These are phyloP conservation scores for Drosophila pseudotalamancana DNA, from an alignment of 2,888 invertebrate species.

Conservation along the genomic window DNA sequence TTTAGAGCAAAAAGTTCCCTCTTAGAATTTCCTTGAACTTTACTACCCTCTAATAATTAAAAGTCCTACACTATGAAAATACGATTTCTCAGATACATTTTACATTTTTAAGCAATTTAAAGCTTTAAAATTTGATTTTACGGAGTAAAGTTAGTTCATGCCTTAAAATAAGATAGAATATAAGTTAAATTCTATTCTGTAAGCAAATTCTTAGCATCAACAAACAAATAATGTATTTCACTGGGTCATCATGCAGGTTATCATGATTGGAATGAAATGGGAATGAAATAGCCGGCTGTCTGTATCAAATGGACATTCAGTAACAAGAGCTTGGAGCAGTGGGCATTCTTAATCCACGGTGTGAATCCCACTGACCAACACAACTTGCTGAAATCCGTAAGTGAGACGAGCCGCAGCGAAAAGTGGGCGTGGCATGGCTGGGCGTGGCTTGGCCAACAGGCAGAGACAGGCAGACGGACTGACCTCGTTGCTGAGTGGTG, in stretches of 20 bases:
- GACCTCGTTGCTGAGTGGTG: constrained; percentile 91
- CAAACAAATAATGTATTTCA: background rate
- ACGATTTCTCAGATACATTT: no score
- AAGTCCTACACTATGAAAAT: no score
- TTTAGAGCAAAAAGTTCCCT: no score
- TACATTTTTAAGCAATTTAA: no score
- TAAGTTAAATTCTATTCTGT: background rate
- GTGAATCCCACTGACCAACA: constrained; percentile 68
- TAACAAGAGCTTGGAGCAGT: constrained; percentile 55
- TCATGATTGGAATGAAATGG: constrained; percentile 8
- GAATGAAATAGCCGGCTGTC: constrained; percentile 7
- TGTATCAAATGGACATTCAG: constrained; percentile 28
- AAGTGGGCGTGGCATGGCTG: constrained; percentile 1
- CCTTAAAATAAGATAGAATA: background rate
- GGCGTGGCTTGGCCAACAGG: background rate
- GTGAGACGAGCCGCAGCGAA: background rate
- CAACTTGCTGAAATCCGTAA: constrained; percentile 31
- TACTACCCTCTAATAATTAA: no score
- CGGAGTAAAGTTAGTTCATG: background rate
- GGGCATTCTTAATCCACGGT: constrained; percentile 74
- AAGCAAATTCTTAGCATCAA: background rate
- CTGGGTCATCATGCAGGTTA: constrained; percentile 16
- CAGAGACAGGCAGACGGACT: constrained; percentile 78
- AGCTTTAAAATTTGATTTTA: no score
- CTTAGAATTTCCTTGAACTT: no score